phyloP scores from a whole-genome alignment of 2,888 invertebrate genomes.

The Poecilus cupreus region DNA sequence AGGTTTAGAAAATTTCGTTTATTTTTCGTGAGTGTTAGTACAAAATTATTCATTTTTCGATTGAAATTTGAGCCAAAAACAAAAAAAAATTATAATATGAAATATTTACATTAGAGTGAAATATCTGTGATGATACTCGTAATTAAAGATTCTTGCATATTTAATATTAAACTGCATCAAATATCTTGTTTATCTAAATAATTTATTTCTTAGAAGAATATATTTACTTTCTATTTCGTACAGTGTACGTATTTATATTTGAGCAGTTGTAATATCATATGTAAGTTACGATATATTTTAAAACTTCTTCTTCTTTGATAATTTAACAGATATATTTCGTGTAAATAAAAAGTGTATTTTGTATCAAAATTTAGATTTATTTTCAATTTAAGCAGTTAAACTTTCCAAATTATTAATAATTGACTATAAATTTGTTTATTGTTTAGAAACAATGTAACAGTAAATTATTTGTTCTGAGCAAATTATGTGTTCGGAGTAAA shows the following conservation, averaged over 20 bases:
- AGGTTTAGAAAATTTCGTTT: not conserved
- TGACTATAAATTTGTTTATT: conserved; percentile 1
- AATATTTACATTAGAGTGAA: not conserved
- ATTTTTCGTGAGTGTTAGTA: conserved; percentile 13
- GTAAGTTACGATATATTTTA: conserved; percentile 6
- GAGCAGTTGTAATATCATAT: conserved; percentile 1
- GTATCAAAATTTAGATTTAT: not conserved
- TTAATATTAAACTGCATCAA: not conserved
- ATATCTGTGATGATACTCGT: conserved; percentile 35
- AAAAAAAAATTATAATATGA: not conserved
- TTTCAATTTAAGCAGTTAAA: not conserved
- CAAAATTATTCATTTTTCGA: conserved; percentile 6
- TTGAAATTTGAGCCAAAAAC: not conserved
- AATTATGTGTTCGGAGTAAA: not conserved
- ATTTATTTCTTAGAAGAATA: conserved; percentile 15
- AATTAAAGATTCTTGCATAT: conserved; percentile 14
- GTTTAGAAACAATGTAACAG: not conserved
- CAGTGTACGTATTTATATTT: not conserved
- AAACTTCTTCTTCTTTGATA: no score
- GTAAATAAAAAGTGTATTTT: conserved; percentile 9
- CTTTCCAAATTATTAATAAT: not conserved
- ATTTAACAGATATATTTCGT: conserved; percentile 6
- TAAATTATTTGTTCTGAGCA: no score
- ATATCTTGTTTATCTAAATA: not conserved
- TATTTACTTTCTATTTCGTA: not conserved